Base-by-base conservation (phyloP, 2,797 vertebrate genomes). In the Bovichtus diacanthus region DNA sequence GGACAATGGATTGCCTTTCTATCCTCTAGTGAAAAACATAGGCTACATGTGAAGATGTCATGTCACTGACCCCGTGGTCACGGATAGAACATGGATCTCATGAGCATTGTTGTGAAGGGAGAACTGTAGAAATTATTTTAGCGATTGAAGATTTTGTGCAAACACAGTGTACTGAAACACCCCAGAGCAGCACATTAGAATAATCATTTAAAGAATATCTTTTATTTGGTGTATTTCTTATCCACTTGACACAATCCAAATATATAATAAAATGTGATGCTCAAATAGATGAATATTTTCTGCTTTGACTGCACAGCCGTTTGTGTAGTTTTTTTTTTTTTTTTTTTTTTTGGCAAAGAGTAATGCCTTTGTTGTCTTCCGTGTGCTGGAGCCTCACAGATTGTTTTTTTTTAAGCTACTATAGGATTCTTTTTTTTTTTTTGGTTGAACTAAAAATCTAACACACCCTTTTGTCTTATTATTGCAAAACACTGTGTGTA, bases 311-410 rank as follows among this genome's bases (percentile, higher is more conserved):
- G 88, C 86, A 81, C 70, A 90, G 81, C 73, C 70, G 74, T 91
- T 90, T 89, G 84, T 87, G 86, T 87, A 74, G 81, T 90, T 90
- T 87, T 87, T 88, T 84, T 87, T 27, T 27, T 9, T n/a, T n/a
- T n/a, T n/a, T n/a, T 34, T 1, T 89, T 83, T 86, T 91, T 88
- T 92, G 89, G 87, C 87, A 90, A 88, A 84, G 89, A 91, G 67
- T 88, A 90, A 90, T 90, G 85, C 86, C 55, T 85, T 78, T 86
- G 86, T 87, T 87, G 76, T 91, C 77, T 85, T 85, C 46, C n/a
- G 77, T 73, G 74, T 87, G 81, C 77, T 61, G 71, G 75, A 85
- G 83, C 87, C 81, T 90, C 86, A 83, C 87, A 86, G 44, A 51
- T 64, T 59, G 59, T 88, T 90, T 90, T 75, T 67, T 51, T 34